Evolutionary conservation across 2,888 invertebrate genomes (phyloP), one percentile per base, ranked within the genome.

Genomic region (Ischnura elegans): DNA sequence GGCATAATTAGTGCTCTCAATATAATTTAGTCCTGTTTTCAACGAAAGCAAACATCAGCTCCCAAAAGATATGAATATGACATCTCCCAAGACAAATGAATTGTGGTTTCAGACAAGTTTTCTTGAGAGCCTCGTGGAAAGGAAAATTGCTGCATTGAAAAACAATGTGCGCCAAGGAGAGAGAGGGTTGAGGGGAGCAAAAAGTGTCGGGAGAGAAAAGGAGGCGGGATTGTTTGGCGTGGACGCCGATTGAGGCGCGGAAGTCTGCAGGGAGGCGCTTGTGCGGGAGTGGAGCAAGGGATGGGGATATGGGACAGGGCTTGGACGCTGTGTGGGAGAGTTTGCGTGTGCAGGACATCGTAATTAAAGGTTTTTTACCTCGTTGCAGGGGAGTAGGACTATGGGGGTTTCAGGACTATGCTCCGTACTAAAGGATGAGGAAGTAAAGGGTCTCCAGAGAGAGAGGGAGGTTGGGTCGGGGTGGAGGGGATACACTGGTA

Each of bases 271-370:
- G 46, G 47, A 87, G n/a, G 25, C n/a, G 0, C 2, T 45, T 25
- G 47, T n/a, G 46, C 36, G 87, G 36, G 61, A 87, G 36, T 21
- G 61, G 42, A 5, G 42, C 36, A 21, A 51, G n/a, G 90, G 43
- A 10, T 42, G 6, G 51, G 8, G 42, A 25, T 61, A 43, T 21
- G 87, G 45, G 86, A 86, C 86, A 86, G 86, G 13, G 86, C 86
- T 61, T 36, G 76, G 76, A 36, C 29, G 36, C 36, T 76, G 76
- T 76, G 36, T 76, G 76, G 90, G 61, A 90, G 90, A 61, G 90
- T 90, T 90, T 43, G 90, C 90, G 90, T 90, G 90, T 43, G 90
- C 90, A 90, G 90, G 90, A 90, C 90, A 90, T 90, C 90, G 90
- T 90, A 90, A 90, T 90, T 90, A 90, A 90, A 66, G 90, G 90